Evolutionary conservation across 2,888 invertebrate genomes (phyloP), one percentile per base, ranked within the genome.

Genomic region (Allolobophora icterica): DNA sequence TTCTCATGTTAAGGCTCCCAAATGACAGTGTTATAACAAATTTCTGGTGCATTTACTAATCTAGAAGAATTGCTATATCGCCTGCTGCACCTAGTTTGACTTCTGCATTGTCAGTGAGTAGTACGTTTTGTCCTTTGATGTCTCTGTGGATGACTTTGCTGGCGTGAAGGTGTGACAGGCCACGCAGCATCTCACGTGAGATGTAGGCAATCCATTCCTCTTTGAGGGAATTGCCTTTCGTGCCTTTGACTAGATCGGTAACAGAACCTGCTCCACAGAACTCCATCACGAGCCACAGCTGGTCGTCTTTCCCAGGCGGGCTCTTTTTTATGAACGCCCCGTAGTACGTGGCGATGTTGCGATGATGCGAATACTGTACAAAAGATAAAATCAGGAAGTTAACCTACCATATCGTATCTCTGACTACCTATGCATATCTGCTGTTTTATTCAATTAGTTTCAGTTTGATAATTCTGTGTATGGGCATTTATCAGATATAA

Each of bases 151-250:
- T 99, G 90, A 93, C 93, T 90, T 93, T 93, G 90, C 92, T 93
- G 89, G 91, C 91, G 91, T 93, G 93, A 15, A 93, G 92, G 90
- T 93, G 93, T 19, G 92, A 91, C 35, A 93, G 91, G 52, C 93
- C 93, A 91, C 93, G 92, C 90, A 96, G 94, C 91, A 97, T 99
- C 98, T 95, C 99, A 92, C 96, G 97, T 95, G 99, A 99, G 94
- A 99, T 98, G 96, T 99, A 99, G 91, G 99, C 99, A 95, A 99
- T 99, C 99, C 99, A 99, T 96, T 99, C 99, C 96, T 99, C 99
- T 96, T 99, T 99, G 94, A 99, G 96, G 93, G 98, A 98, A 95
- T 98, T 98, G 91, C 99, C 99, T 96, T 99, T 99, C 92, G 99
- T 99, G 93, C 93, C 92, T 96, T 99, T 99, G 91, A 99, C 99